Evolutionary conservation across 2,888 invertebrate species (phyloP), one percentile per base, ranked within the genome.

Genomic region (Pteria penguin): DNA sequence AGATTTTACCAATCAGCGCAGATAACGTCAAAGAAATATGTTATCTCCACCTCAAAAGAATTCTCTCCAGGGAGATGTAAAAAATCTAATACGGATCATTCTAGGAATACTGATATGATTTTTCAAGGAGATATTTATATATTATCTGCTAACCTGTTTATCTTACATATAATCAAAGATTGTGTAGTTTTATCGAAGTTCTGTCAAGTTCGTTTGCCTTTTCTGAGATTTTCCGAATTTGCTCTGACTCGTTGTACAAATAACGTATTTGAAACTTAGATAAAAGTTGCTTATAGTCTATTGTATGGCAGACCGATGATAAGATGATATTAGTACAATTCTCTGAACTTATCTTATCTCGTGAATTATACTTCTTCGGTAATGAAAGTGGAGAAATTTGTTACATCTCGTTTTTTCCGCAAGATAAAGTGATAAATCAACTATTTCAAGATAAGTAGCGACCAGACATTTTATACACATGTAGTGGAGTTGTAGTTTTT

Each of bases 241-340:
- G 24, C 60, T 60, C 27, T 60, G 22, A 24, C n/a, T n/a, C n/a
- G n/a, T n/a, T n/a, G n/a, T n/a, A n/a, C n/a, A n/a, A n/a, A 26
- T 60, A 18, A 60, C 24, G 60, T 60, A 60, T 60, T 60, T 27
- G 14, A 27, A 60, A 27, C 60, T 24, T 27, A 24, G 60, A 60
- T 60, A 60, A 27, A 18, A 4, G 14, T 60, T 18, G 14, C 57
- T 68, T 68, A 68, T 68, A 57, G 57, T 57, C 31, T 33, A 68
- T 68, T 68, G 68, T 68, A 55, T 57, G 18, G 60, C 57, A n/a
- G 57, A 24, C 31, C 29, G 14, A 31, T 24, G 68, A 68, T 68
- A 68, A 68, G 33, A 32, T 29, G 68, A 57, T 68, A 57, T 57
- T 68, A 32, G 68, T 54, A 68, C 55, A 68, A 31, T 68, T 68